phyloP scores from a whole-genome alignment of 1,140 invertebrate genomes.

The Nautilus pompilius region DNA sequence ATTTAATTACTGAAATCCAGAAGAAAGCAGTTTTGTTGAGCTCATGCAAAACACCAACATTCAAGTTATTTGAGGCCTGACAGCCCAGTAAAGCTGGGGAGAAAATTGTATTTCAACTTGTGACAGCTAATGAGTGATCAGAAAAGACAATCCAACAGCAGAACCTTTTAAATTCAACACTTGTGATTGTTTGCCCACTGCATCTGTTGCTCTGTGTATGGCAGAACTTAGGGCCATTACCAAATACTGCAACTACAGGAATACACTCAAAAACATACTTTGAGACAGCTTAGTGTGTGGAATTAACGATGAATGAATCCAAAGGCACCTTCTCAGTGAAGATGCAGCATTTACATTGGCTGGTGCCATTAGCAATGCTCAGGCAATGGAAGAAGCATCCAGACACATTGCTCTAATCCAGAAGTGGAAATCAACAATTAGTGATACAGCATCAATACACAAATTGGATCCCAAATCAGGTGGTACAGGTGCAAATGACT shows the following conservation, averaged over 20 bases:
- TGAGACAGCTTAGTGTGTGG: conserved; percentile 24
- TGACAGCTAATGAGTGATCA: conserved; percentile 13
- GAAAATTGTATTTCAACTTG: conserved; percentile 10
- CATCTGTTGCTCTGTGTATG: conserved; percentile 13
- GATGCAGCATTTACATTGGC: too few species aligned
- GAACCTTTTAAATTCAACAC: conserved; percentile 21
- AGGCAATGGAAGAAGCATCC: too few species aligned
- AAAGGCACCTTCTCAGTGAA: conserved; percentile 16
- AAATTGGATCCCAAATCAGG: too few species aligned
- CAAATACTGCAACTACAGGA: conserved; percentile 19
- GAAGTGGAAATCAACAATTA: too few species aligned
- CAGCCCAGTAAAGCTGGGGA: conserved; percentile 9
- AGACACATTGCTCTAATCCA: too few species aligned
- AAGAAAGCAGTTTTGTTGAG: conserved; percentile 9
- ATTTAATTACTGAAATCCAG: conserved; percentile 6
- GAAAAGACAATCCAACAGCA: conserved; percentile 14
- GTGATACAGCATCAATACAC: too few species aligned
- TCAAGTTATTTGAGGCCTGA: conserved; percentile 14
- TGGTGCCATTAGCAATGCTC: too few species aligned
- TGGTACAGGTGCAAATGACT: too few species aligned
- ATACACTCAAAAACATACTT: conserved; percentile 16
- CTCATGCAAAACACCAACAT: conserved; percentile 10
- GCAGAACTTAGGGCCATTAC: conserved; percentile 13
- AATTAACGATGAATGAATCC: conserved; percentile 15
- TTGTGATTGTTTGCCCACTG: background rate